Evolutionary conservation across 2,797 vertebrate species (phyloP), one percentile per base, ranked within the genome.

Genomic region (Halcyon badia): DNA sequence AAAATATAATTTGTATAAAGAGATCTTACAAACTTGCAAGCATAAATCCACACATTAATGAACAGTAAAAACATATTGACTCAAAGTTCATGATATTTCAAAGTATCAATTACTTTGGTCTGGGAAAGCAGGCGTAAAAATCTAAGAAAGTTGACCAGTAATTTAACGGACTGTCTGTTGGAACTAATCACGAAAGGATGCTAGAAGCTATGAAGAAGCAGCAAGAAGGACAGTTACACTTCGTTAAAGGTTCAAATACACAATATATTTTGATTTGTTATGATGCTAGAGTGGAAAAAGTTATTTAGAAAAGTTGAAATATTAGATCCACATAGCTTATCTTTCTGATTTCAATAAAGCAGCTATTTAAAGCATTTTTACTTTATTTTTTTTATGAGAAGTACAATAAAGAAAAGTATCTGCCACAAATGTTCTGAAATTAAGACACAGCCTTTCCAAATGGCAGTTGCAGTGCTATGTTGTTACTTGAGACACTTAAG

Each of bases 301-400:
- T 54, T 35, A 42, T 62, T 92, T 92, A 78, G 46, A 82, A 94
- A 91, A 84, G 60, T 4, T 35, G 31, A 83, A 76, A 46, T 66
- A 62, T 66, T 83, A 88, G 26, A 69, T 64, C 22, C 22, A 49
- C 9, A 14, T 30, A 94, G 33, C 21, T 91, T 2, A 33, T 73
- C 54, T 9, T 56, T 85, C 48, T 87, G 62, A 77, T 96, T 93
- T 92, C 28, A 95, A 18, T 80, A 80, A 89, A 72, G 35, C 48
- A 89, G 10, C 12, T n/a, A 41, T 31, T 62, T 26, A 49, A 85
- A 48, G 35, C 4, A 25, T 79, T 82, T 90, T 78, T 70, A 84
- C 11, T 92, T 49, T 84, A 9, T 49, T 69, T 88, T 31, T 51
- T 68, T 58, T 93, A 61, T 51, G 51, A 52, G 58, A 93, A 73